A percentile compares a stretch with the other conserved stretches of the same genome.
These are phyloP conservation scores for Poecilia gillii DNA, from an alignment of 2,797 vertebrate genomes.

Conservation along the genomic window DNA sequence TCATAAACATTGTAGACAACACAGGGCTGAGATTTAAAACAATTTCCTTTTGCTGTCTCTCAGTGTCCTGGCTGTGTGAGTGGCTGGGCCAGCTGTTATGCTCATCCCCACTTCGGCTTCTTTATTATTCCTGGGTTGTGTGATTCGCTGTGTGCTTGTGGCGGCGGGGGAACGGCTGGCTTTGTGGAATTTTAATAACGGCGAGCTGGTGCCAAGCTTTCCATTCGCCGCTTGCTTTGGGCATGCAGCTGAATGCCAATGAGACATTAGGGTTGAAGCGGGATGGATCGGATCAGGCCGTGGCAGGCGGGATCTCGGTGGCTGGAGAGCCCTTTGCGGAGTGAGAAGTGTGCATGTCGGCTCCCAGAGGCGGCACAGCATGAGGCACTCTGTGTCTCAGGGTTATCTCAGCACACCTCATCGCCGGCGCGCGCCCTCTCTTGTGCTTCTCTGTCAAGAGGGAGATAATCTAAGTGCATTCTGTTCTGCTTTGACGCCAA, in stretches of 20 bases:
- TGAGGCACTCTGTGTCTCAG: conserved; percentile 32
- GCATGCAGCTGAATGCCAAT: conserved; percentile 77
- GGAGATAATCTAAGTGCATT: conserved; percentile 54
- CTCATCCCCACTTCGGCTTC: conserved; percentile 45
- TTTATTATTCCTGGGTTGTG: conserved; percentile 72
- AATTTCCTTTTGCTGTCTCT: conserved; percentile 30
- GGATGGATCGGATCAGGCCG: conserved; percentile 42
- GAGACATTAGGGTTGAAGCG: conserved; percentile 66
- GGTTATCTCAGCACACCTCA: conserved; percentile 57
- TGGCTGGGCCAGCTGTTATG: conserved; percentile 52
- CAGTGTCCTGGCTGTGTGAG: conserved; percentile 39
- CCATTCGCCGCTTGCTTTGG: conserved; percentile 55
- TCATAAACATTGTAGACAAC: conserved; percentile 42
- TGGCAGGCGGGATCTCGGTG: conserved; percentile 43
- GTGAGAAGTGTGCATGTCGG: conserved; percentile 32
- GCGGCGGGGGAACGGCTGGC: conserved; percentile 71
- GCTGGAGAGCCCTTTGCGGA: conserved; percentile 55
- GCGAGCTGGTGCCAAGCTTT: conserved; percentile 61
- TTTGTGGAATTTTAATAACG: conserved; percentile 78
- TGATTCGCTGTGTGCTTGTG: conserved; percentile 64
- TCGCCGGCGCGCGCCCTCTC: conserved; percentile 31
- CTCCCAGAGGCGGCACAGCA: conserved; percentile 43
- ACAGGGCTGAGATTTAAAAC: conserved; percentile 28
- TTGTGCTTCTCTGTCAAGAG: conserved; percentile 42
- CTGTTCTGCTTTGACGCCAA: conserved; percentile 36